Conservation (phyloP, 1,140 invertebrate genomes). For the Brachionus rotundiformis region DNA sequence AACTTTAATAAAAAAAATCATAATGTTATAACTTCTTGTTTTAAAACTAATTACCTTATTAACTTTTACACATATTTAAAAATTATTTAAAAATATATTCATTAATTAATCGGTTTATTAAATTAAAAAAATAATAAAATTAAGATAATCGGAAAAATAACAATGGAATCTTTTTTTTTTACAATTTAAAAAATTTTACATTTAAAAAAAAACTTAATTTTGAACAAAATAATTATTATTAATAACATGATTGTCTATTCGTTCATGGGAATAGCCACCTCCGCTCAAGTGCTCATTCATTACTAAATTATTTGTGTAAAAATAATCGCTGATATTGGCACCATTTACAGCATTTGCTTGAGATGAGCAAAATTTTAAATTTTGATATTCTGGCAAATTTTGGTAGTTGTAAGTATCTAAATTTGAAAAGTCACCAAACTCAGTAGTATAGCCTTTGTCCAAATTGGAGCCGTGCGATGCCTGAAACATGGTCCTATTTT, state of each 20-base stretch:
- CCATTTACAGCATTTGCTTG: background rate
- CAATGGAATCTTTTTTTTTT: background rate
- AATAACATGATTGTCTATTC: background rate
- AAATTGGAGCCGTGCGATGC: background rate
- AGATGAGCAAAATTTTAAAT: background rate
- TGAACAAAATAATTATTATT: constrained; percentile 20
- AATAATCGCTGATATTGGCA: background rate
- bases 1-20: too few relatives aligned
- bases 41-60: too few relatives aligned
- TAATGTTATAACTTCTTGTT: too few relatives aligned
- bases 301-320: background rate
- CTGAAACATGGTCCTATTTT: background rate
- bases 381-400: background rate
- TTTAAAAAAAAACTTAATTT: background rate
- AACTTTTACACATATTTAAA: too few relatives aligned
- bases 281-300: background rate
- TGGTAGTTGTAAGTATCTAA: constrained; percentile 17
- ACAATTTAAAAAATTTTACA: background rate
- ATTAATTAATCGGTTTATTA: constrained; percentile 10
- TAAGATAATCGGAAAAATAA: background rate
- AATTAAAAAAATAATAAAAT: background rate
- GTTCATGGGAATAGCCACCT: background rate
- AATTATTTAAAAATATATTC: background rate
- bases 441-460: background rate
- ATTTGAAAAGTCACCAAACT: background rate